These are phyloP conservation scores for Hecatera dysodea DNA, from an alignment of 2,888 invertebrate genomes.

Conservation along the genomic window DNA sequence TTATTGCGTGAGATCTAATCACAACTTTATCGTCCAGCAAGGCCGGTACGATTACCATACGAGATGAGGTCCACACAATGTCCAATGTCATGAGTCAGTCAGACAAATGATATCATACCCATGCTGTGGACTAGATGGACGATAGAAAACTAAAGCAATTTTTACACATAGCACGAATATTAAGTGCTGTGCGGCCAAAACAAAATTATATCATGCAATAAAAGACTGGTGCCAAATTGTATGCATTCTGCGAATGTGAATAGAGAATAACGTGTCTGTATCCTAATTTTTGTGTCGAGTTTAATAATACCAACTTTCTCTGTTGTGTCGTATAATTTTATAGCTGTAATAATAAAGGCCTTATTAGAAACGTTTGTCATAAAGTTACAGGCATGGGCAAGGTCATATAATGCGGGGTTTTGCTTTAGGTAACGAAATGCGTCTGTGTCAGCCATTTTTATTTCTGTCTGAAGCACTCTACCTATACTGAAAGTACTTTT, in stretches of 20 bases:
- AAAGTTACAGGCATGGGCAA: slow-evolving; percentile 48
- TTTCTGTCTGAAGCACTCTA: slow-evolving; percentile 21
- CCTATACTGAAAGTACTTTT: slow-evolving; percentile 8
- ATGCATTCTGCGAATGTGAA: slow-evolving; percentile 39
- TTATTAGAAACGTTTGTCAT: slow-evolving; percentile 48
- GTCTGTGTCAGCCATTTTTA: slow-evolving; percentile 31
- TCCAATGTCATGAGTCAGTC: slow-evolving; percentile 70
- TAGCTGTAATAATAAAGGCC: slow-evolving; percentile 53
- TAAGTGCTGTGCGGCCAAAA: slow-evolving; percentile 52
- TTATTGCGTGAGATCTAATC: slow-evolving; percentile 67
- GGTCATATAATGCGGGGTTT: slow-evolving; percentile 24
- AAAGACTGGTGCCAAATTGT: slow-evolving; percentile 62
- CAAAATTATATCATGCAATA: slow-evolving; percentile 49
- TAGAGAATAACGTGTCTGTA: slow-evolving; percentile 41
- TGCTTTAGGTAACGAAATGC: slow-evolving; percentile 32
- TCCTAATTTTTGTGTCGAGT: slow-evolving; percentile 43
- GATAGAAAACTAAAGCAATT: slow-evolving; percentile 37
- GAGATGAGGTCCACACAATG: slow-evolving; percentile 67
- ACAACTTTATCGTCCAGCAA: slow-evolving; percentile 64
- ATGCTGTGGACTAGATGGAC: slow-evolving; percentile 45
- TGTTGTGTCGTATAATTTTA: slow-evolving; percentile 50
- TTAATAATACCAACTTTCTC: slow-evolving; percentile 52
- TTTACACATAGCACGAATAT: slow-evolving; percentile 55
- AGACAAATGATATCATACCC: slow-evolving; percentile 70
- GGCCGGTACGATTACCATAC: slow-evolving; percentile 74